These are phyloP conservation scores for Parauchenoglanis ngamensis DNA, from an alignment of 2,797 vertebrate species.

Conservation along the genomic window DNA sequence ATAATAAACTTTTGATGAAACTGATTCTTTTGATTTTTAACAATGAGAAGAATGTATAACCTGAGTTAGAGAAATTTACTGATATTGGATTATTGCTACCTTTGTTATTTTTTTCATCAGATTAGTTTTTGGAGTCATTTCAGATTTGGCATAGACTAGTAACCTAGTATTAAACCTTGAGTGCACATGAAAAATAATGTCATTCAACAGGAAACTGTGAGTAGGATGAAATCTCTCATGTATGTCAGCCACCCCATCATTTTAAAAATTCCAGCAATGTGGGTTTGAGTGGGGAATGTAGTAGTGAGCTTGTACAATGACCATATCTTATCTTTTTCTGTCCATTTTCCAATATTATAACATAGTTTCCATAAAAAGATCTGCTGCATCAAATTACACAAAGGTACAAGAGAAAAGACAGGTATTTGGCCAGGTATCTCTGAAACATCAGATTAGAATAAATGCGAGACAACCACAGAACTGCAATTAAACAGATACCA, in stretches of 20 bases:
- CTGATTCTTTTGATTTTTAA: not conserved
- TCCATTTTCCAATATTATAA: conserved; percentile 8
- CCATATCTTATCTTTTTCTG: not conserved
- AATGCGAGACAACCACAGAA: not conserved
- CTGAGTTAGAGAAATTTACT: not conserved
- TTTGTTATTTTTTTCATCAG: not conserved
- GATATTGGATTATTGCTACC: not conserved
- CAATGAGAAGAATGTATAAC: not conserved
- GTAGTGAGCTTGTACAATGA: not conserved
- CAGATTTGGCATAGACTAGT: not conserved
- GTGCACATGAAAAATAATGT: not conserved
- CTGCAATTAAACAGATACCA: not conserved
- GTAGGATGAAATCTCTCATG: not conserved
- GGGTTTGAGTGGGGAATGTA: not conserved
- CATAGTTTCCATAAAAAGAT: not conserved
- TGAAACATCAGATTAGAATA: not conserved
- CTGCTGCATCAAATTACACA: not conserved
- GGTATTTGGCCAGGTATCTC: not conserved
- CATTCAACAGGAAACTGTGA: not conserved
- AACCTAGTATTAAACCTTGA: not conserved
- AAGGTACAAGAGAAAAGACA: not conserved
- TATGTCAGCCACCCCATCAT: not conserved
- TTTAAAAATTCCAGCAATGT: not conserved
- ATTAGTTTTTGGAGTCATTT: not conserved
- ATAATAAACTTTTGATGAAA: not conserved